Evolutionary conservation across 2,888 invertebrate genomes (phyloP), one percentile per base, ranked within the genome.

Genomic region (Oxyteleia sp.): DNA sequence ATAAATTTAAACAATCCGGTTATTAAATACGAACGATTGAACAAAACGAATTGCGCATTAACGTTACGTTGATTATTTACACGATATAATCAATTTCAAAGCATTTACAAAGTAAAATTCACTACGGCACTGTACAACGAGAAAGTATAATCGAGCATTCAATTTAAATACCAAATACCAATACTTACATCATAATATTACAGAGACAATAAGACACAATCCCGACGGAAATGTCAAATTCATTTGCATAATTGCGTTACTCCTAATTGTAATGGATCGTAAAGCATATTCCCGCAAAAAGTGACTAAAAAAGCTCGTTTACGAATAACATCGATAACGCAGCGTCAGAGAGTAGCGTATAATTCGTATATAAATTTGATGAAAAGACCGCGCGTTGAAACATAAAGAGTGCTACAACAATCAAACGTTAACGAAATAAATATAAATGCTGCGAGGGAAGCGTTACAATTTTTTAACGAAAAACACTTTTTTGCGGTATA

Each of bases 171-270:
- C 55, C 69, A 81, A 69, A n/a, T n/a, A 63, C 75, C 63, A 69
- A 75, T 81, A 53, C 61, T 71, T 29, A 49, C 57, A 76, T 71
- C 47, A 51, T 45, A 76, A 49, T 68, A 35, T 66, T 59, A 35
- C 68, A 29, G 26, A 45, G 43, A 74, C 68, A 74, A 81, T 81
- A 81, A 74, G 74, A 74, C 49, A 79, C 49, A 72, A 80, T 72
- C 26, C 66, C 53, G 61, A 68, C 63, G 47, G 43, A 74, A 81
- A 81, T 74, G 68, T 71, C 72, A 74, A 66, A 61, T 69, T 74
- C 81, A 75, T 75, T 63, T 75, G 71, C 75, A 82, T 82, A 75
- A 82, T 71, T 74, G 69, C 47, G 43, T 71, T 72, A 80, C 69
- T 71, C 29, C 15, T 80, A 71, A 80, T 78, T 82, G 53, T 57